A percentile compares a stretch with the other conserved stretches of the same genome.
These are phyloP conservation scores for Cosmia pyralina DNA, from an alignment of 2,888 invertebrate genomes.

Conservation along the genomic window DNA sequence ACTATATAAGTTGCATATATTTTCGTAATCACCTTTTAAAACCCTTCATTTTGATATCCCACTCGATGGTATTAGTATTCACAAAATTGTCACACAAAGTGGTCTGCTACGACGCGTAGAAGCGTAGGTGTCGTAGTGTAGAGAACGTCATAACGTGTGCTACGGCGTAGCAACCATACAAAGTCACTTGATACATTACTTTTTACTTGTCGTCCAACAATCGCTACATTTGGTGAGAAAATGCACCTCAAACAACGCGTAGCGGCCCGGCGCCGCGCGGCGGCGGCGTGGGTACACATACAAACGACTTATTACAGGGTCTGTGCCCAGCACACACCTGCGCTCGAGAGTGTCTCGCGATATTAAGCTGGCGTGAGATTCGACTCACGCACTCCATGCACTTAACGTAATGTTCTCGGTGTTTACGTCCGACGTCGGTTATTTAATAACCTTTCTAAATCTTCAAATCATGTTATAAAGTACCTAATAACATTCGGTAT, in stretches of 20 bases:
- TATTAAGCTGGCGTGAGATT: constrained; percentile 8
- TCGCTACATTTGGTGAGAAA: not conserved
- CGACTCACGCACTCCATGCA: constrained; percentile 27
- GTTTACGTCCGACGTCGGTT: not conserved
- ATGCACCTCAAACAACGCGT: constrained; percentile 3
- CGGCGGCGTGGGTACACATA: not conserved
- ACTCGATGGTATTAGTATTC: too few species aligned
- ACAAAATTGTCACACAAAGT: too few species aligned
- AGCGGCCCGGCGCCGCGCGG: not conserved
- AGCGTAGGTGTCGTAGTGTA: not conserved
- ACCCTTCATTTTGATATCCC: too few species aligned
- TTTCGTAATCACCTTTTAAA: too few species aligned
- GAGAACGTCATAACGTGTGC: not conserved
- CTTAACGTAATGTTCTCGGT: constrained; percentile 31
- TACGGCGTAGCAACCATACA: not conserved
- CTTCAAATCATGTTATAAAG: too few species aligned
- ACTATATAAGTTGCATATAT: too few species aligned
- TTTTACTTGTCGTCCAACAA: not conserved
- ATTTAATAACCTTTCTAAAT: too few species aligned
- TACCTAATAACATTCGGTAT: too few species aligned
- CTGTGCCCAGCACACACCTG: not conserved
- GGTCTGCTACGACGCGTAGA: not conserved
- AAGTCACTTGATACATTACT: not conserved
- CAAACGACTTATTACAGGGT: constrained; percentile 13
- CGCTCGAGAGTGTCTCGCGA: not conserved